These are phyloP conservation scores for Amphipoea lucens DNA, from an alignment of 2,888 invertebrate genomes.

Conservation along the genomic window DNA sequence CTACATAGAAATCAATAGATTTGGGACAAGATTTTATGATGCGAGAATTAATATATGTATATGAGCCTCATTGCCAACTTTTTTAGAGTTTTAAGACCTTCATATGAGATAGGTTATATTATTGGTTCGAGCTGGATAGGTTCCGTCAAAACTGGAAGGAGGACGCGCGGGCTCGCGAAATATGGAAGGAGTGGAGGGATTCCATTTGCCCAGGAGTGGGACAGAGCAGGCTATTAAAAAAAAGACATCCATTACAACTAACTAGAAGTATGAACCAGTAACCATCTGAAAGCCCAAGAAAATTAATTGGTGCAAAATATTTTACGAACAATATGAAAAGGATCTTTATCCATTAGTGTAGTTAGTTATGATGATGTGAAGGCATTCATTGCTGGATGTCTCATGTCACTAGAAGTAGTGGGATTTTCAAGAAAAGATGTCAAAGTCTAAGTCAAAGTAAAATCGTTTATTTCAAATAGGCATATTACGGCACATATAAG, in stretches of 20 bases:
- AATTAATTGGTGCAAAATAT: neutral
- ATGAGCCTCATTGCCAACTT: neutral
- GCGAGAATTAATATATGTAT: neutral
- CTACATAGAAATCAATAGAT: slow-evolving; percentile 47
- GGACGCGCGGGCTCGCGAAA: too few species aligned
- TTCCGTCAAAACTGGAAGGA: too few species aligned
- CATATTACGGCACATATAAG: too few species aligned
- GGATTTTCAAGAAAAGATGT: neutral
- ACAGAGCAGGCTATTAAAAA: too few species aligned
- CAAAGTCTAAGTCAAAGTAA: too few species aligned
- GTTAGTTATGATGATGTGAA: neutral
- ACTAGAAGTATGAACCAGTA: neutral
- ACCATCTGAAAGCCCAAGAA: neutral
- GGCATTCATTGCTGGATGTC: neutral
- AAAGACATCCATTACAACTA: neutral
- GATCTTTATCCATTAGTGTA: neutral
- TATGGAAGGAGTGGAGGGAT: too few species aligned
- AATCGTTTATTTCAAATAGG: too few species aligned
- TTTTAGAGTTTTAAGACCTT: neutral
- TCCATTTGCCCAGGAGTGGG: too few species aligned
- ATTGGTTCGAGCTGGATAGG: too few species aligned
- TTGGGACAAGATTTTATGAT: slow-evolving; percentile 22
- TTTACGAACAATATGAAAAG: neutral
- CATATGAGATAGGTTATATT: too few species aligned
- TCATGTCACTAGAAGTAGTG: too few species aligned